These are phyloP conservation scores for Macroteleia sp. DNA, from an alignment of 2,888 invertebrate species.

Conservation along the genomic window DNA sequence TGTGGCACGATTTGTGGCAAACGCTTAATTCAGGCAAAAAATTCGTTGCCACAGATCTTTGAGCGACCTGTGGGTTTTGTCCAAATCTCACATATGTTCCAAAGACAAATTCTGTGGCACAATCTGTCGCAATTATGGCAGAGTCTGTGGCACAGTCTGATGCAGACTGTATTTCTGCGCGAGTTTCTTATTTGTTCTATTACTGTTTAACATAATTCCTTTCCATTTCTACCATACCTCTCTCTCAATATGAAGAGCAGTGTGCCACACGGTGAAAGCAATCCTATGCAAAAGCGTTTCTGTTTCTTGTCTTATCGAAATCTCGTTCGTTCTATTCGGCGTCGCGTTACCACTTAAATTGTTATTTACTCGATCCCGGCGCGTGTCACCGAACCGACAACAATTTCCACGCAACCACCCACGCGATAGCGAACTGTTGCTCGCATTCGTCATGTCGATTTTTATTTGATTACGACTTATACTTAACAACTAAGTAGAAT, in stretches of 20 bases:
- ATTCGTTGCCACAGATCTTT: too few species aligned
- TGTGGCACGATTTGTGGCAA: too few species aligned
- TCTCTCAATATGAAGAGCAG: conserved; percentile 88
- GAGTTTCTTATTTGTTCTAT: too few species aligned
- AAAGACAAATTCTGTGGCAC: too few species aligned
- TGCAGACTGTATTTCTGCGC: too few species aligned
- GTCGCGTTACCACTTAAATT: conserved; percentile 64
- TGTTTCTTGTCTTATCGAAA: conserved; percentile 85
- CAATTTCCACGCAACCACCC: conserved; percentile 77
- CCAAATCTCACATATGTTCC: too few species aligned
- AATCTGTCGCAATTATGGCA: too few species aligned
- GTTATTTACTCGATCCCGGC: conserved; percentile 73
- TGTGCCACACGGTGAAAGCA: conserved; percentile 90
- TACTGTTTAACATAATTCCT: too few species aligned
- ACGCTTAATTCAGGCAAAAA: too few species aligned
- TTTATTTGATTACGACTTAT: not conserved
- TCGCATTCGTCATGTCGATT: conserved; percentile 73
- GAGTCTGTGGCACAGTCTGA: too few species aligned
- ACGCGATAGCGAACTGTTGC: conserved; percentile 73
- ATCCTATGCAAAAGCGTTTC: conserved; percentile 88
- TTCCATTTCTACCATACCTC: conserved; percentile 73
- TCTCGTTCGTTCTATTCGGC: conserved; percentile 73
- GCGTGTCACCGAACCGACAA: conserved; percentile 75
- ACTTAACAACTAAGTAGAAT: not conserved
- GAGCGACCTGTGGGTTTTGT: too few species aligned